Base-by-base conservation (phyloP, 2,888 invertebrate genomes). In the Synergus itoensis region DNA sequence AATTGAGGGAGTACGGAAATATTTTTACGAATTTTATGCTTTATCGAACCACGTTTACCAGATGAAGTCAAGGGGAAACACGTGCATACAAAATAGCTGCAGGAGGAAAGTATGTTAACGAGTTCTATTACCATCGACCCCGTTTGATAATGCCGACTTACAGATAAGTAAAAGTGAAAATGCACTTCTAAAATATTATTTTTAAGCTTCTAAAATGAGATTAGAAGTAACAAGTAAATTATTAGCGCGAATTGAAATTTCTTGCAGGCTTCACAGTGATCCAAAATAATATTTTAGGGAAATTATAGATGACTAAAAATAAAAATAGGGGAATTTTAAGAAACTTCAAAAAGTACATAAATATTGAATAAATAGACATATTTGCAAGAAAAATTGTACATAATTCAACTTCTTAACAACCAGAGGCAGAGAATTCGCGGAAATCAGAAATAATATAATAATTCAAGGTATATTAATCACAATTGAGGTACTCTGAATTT, bases 81-180 rank as follows among this genome's bases (percentile, higher is more conserved):
- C 3, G 67, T 45, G 45, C 67, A 67, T 43, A 65, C 12, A 65
- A 43, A 67, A 67, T 67, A 67, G 67, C 4, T 67, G 67, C 67
- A 45, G 67, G 67, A 67, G 14, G 18, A 67, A 67, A 67, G 67
- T 67, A 67, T 67, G 67, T 67, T 67, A 67, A 67, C 43, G 67
- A 67, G 67, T 67, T 67, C 67, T 67, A 67, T 67, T 67, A 67
- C 67, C 67, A 67, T 67, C 43, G 45, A 67, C 67, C 67, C 67
- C 43, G 21, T 67, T 67, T 18, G 45, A 67, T 43, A 67, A 67
- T 12, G 21, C 14, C 45, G 45, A n/a, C 45, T n/a, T 43, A 62
- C 18, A 62, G 62, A 67, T 65, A 65, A 65, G 65, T 41, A 65
- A 65, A 65, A 43, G 65, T 41, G 65, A 65, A 65, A 65, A 65